Evolutionary conservation across 2,797 vertebrate genomes (phyloP), one percentile per base, ranked within the genome.

Genomic region (Pelochelys cantorii): DNA sequence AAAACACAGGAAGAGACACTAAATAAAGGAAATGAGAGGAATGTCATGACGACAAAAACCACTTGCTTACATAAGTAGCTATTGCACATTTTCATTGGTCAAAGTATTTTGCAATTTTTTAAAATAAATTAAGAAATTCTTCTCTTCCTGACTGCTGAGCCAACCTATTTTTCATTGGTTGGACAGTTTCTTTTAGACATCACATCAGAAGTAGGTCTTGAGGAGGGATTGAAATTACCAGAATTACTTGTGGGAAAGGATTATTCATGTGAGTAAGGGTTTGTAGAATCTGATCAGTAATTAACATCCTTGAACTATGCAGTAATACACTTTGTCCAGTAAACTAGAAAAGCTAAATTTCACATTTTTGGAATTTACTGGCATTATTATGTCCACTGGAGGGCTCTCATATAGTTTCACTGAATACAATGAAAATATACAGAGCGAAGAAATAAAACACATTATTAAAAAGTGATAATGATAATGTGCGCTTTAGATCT

Each of bases 361-460:
- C 12, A 52, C 42, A 71, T 77, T 77, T 27, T 27, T 52, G 42
- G 37, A 75, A 75, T 48, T 48, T 34, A 68, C 65, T 68, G n/a
- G 34, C 10, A 22, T 10, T 62, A 14, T 14, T 55, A 53, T 81
- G 77, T 81, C 57, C 52, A 74, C 56, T 71, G 77, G 86, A 93
- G 31, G 80, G 25, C 31, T 93, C 55, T 79, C 85, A 1, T 89
- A 81, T 79, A 85, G 94, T 96, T 88, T 42, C 17, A 3, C 80
- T 68, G 93, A 71, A 87, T 89, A 7, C 14, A 87, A 9, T 10
- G 18, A 83, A 87, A 79, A 85, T 9, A 1, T 48, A 12, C 78
- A 86, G 54, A 95, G 88, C 14, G 11, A 77, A 95, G 52, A 90
- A 95, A 92, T 3, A 23, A 15, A 85, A 15, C 52, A 11, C 89